Evolutionary conservation across 2,113 vertebrate genomes (phyloP), one percentile per base, ranked within the genome.

Genomic region (Neodon shergylaensis): DNA sequence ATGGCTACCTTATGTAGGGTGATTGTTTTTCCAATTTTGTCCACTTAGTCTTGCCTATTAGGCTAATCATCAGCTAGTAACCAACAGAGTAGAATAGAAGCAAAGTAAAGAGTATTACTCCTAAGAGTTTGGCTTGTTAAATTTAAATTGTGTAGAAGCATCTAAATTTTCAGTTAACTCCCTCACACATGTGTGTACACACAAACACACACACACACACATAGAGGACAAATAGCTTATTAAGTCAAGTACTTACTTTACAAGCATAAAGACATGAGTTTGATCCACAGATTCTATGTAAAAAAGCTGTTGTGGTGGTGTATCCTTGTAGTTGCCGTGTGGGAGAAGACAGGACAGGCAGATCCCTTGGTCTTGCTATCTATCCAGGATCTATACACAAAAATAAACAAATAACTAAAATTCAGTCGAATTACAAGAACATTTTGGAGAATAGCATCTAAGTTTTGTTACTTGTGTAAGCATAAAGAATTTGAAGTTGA

Each of bases 401-500:
- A 6, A 82, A 44, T 31, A 2, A 61, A 81, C 22, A 81, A 54
- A 33, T 47, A 4, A 17, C 33, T 33, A 86, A 90, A 33, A 83
- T 72, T 87, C n/a, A 93, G 1, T 74, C 24, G 42, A 79, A 87
- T 5, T 89, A 61, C 6, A 73, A 77, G 2, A 92, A 95, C 8
- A 85, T 65, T 91, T 42, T 68, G 13, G 72, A 89, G 79, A 31
- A 17, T 33, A 22, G 13, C 90, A n/a, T 73, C 36, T 21, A 5
- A 70, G 19, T 86, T 8, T 94, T 22, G 87, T 33, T 93, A 78
- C 5, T 47, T 84, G 9, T 70, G 4, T 78, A 95, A 74, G 28
- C 24, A 70, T 42, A 74, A 92, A 84, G 5, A 81, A 77, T n/a
- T 94, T 74, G 14, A 95, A 95, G 63, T 92, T 92, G 85, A 87